phyloP scores from a whole-genome alignment of 2,888 invertebrate species.

The Tolmerus cingulatus region DNA sequence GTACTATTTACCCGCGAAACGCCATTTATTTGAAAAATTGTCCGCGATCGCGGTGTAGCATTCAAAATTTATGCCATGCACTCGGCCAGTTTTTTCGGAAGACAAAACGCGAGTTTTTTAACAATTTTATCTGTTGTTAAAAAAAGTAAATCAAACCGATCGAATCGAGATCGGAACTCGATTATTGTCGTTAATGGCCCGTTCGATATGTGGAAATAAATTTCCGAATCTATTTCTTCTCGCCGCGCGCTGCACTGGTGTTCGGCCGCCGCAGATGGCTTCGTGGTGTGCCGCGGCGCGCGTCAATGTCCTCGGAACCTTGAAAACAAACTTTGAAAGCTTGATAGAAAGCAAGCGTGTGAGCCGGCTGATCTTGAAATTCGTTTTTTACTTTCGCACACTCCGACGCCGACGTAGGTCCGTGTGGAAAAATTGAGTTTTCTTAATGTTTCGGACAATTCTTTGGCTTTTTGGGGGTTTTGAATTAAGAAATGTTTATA shows the following conservation, averaged over 20 bases:
- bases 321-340: conserved; percentile 48
- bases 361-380: conserved; percentile 9
- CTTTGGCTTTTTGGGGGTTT: neutral
- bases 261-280: neutral
- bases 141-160: conserved; percentile 10
- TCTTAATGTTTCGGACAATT: neutral
- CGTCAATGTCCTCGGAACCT: conserved; percentile 55
- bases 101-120: too few relatives aligned
- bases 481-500: neutral
- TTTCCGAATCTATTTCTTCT: conserved; percentile 25
- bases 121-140: too few relatives aligned
- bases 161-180: neutral
- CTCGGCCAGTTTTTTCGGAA: neutral
- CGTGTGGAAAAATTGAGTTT: neutral
- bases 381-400: neutral
- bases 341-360: neutral
- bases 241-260: neutral
- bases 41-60: neutral
- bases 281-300: conserved; percentile 49
- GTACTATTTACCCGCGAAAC: conserved; percentile 6
- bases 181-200: neutral
- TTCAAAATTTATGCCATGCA: neutral
- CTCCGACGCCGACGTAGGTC: neutral
- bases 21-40: neutral
- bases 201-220: neutral